Percentiles rank a stretch among this genome's conserved stretches.
Evolutionary conservation across 2,113 vertebrate genomes (phyloP).

Genomic region (Ammodytes dubius): DNA sequence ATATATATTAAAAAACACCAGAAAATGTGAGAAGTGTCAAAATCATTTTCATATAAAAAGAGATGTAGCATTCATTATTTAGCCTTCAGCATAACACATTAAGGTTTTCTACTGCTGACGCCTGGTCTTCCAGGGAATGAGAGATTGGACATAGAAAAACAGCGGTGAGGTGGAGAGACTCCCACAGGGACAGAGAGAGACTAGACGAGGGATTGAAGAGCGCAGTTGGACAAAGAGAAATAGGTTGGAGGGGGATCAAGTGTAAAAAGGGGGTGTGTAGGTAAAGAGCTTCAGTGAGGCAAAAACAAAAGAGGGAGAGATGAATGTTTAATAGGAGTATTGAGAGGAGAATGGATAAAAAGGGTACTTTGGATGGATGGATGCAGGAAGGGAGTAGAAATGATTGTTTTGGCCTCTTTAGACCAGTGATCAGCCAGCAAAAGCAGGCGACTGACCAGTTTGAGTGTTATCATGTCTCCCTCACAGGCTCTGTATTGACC

Average conservation of each 20-base stretch:
- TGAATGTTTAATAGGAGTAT: slow-evolving; percentile 52
- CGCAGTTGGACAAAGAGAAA: slow-evolving; percentile 64
- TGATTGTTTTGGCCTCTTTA: slow-evolving; percentile 64
- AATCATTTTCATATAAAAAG: slow-evolving; percentile 65
- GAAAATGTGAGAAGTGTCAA: slow-evolving; percentile 58
- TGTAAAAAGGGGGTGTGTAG: slow-evolving; percentile 35
- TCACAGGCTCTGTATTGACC: slow-evolving; percentile 61
- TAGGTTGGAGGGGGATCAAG: slow-evolving; percentile 64
- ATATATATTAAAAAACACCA: slow-evolving; percentile 52
- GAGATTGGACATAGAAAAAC: slow-evolving; percentile 16
- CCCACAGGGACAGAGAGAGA: slow-evolving; percentile 28
- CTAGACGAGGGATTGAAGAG: slow-evolving; percentile 41
- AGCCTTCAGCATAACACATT: slow-evolving; percentile 58
- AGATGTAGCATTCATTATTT: slow-evolving; percentile 61
- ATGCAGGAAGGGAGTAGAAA: slow-evolving; percentile 46
- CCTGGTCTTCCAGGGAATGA: slow-evolving; percentile 10
- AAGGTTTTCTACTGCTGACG: slow-evolving; percentile 31
- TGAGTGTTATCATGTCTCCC: slow-evolving; percentile 65
- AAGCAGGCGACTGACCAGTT: slow-evolving; percentile 67
- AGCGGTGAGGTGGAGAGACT: slow-evolving; percentile 26
- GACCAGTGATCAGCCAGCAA: slow-evolving; percentile 64
- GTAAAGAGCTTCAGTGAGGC: slow-evolving; percentile 33
- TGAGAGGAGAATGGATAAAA: slow-evolving; percentile 40
- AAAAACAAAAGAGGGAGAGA: slow-evolving; percentile 64
- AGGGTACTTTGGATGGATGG: slow-evolving; percentile 44